Conservation (phyloP, 2,797 vertebrate genomes). For the Cygnus olor region DNA sequence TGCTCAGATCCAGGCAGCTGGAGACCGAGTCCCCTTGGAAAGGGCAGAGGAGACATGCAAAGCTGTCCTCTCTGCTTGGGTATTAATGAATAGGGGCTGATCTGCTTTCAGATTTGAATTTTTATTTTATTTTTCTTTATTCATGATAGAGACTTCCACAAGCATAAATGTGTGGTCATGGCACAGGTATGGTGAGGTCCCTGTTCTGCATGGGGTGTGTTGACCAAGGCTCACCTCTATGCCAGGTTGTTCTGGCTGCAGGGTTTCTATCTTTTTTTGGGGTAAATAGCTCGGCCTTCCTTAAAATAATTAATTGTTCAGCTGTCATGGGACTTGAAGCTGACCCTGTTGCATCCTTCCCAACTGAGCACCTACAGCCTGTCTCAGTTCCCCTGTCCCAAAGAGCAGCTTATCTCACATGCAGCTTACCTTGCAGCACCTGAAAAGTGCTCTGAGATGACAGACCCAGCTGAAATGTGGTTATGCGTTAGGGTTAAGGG, state of each 20-base stretch:
- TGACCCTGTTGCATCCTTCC: background rate
- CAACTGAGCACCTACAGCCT: background rate
- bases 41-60: background rate
- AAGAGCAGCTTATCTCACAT: background rate
- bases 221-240: background rate
- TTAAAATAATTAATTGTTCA: background rate
- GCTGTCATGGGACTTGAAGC: background rate
- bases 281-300: background rate
- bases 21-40: background rate
- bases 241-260: background rate
- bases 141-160: background rate
- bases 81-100: too few relatives aligned
- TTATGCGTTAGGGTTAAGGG: accelerated
- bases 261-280: background rate
- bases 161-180: background rate
- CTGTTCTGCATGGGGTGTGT: too few relatives aligned
- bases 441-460: background rate
- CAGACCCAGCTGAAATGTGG: background rate
- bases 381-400: background rate
- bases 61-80: background rate
- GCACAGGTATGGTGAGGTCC: background rate
- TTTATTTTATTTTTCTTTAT: background rate
- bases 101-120: background rate
- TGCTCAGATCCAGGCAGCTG: background rate
- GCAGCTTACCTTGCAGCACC: background rate